phyloP scores from a whole-genome alignment of 1,140 invertebrate species.

The Trichonephila inaurata region DNA sequence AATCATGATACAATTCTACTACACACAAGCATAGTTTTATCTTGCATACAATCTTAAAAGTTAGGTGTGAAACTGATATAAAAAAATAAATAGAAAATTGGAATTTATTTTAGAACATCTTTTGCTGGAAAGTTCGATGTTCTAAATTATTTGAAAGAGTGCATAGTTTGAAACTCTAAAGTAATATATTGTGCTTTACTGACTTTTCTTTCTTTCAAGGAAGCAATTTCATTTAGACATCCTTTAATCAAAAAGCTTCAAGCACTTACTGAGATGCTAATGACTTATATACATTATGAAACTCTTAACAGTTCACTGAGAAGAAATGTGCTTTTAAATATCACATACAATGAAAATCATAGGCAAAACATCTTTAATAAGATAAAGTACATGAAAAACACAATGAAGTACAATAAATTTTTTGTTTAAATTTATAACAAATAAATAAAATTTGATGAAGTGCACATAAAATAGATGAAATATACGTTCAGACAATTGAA shows the following conservation, averaged over 20 bases:
- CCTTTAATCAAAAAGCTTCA: neutral
- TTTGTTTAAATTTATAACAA: slow-evolving; percentile 11
- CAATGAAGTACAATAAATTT: slow-evolving; percentile 21
- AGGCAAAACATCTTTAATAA: neutral
- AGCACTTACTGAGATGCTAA: neutral
- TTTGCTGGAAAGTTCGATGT: neutral
- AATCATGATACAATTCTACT: neutral
- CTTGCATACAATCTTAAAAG: neutral
- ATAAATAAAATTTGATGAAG: slow-evolving; percentile 30
- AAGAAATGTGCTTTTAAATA: slow-evolving; percentile 46
- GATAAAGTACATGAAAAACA: neutral
- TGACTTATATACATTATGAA: slow-evolving; percentile 41
- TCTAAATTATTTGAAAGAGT: neutral
- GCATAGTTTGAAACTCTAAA: neutral
- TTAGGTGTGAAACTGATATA: slow-evolving; percentile 19
- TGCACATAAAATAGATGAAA: neutral
- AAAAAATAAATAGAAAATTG: slow-evolving; percentile 10
- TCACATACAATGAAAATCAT: slow-evolving; percentile 20
- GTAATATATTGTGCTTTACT: neutral
- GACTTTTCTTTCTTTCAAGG: neutral
- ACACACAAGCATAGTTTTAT: neutral
- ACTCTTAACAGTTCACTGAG: neutral
- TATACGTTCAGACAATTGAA: neutral
- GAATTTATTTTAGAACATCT: slow-evolving; percentile 7
- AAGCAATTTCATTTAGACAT: no score